Evolutionary conservation across 2,888 invertebrate species (phyloP).

Genomic region (Limenitis arthemis): DNA sequence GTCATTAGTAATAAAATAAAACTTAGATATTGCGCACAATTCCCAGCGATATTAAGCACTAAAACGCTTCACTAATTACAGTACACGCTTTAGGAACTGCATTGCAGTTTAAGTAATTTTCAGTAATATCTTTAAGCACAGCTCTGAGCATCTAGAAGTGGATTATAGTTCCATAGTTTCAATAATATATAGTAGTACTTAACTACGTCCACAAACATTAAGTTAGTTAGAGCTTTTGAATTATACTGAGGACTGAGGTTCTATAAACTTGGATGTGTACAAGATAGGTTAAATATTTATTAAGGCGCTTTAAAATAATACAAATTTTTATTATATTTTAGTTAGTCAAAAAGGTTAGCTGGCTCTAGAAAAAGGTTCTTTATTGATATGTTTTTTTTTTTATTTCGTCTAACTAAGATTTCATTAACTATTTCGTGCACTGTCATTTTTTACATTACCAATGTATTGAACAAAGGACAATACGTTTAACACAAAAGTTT

Average conservation of each 20-base stretch:
- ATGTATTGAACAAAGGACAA: too few relatives aligned
- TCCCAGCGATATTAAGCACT: conserved; percentile 30
- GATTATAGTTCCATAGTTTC: conserved; percentile 12
- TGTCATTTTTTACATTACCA: too few relatives aligned
- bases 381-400: too few relatives aligned
- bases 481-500: too few relatives aligned
- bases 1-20: conserved; percentile 28
- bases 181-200: conserved; percentile 7
- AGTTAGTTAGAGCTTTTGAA: neutral
- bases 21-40: conserved; percentile 31
- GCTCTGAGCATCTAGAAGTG: conserved; percentile 19
- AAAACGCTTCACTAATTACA: conserved; percentile 54
- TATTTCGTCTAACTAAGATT: too few relatives aligned
- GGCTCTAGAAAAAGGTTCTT: too few relatives aligned
- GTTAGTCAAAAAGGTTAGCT: too few relatives aligned
- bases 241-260: neutral
- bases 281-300: too few relatives aligned
- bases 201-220: conserved; percentile 1
- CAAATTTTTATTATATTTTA: too few relatives aligned
- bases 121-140: conserved; percentile 48
- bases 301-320: too few relatives aligned
- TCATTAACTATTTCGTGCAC: too few relatives aligned
- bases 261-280: too few relatives aligned
- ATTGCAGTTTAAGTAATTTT: conserved; percentile 55
- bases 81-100: conserved; percentile 44